These are phyloP conservation scores for Pelodytes ibericus DNA, from an alignment of 2,797 vertebrate species.

Conservation along the genomic window DNA sequence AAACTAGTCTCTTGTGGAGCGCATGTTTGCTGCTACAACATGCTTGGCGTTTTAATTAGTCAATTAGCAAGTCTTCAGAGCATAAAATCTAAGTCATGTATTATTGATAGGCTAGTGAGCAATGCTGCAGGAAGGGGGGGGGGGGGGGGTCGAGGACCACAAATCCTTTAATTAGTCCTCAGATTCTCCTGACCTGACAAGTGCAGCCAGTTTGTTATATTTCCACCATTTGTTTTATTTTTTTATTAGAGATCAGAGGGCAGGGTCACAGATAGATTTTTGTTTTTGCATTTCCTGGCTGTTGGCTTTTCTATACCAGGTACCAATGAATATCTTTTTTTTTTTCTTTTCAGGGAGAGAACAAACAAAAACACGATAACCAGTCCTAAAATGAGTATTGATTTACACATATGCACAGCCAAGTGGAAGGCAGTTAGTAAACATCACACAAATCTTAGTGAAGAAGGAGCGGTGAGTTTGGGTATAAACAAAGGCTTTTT, in stretches of 20 bases:
- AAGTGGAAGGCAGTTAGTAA: not conserved
- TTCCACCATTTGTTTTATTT: not conserved
- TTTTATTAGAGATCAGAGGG: too few relatives aligned
- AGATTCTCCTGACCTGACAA: conserved; percentile 71
- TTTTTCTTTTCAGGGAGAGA: too few relatives aligned
- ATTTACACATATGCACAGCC: not conserved
- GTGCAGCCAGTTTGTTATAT: conserved; percentile 30
- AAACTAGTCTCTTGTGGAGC: conserved; percentile 77
- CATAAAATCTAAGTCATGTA: conserved; percentile 86
- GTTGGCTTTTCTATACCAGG: too few relatives aligned
- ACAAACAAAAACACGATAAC: too few relatives aligned
- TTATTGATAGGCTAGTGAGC: conserved; percentile 88
- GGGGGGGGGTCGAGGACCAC: conserved; percentile 69
- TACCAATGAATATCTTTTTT: too few relatives aligned
- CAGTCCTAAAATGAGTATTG: too few relatives aligned
- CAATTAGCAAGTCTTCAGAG: conserved; percentile 86
- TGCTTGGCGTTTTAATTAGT: conserved; percentile 94
- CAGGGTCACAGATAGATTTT: too few relatives aligned
- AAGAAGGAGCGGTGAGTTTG: not conserved
- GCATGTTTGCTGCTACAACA: conserved; percentile 75
- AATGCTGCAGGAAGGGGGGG: conserved; percentile 57
- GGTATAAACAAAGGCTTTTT: not conserved
- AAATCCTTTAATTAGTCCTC: conserved; percentile 75
- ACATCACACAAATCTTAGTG: not conserved
- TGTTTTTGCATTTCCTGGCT: too few relatives aligned